Conservation (phyloP, 2,888 invertebrate species). For the Rotaria magnacalcarata region DNA sequence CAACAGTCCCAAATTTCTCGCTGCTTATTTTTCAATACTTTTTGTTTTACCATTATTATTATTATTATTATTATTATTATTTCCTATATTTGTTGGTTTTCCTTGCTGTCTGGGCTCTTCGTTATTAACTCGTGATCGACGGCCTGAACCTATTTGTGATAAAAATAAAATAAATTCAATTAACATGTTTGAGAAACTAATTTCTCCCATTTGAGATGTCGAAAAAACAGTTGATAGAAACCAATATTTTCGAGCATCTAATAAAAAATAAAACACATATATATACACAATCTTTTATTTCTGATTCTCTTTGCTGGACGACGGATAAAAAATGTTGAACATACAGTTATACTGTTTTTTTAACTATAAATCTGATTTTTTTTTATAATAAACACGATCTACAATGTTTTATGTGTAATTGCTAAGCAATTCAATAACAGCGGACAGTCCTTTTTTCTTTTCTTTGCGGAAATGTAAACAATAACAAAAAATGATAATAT, state of each 20-base stretch:
- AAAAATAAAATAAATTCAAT: neutral
- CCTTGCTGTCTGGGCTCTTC: neutral
- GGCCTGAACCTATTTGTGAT: neutral
- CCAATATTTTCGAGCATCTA: neutral
- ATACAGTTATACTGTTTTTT: neutral
- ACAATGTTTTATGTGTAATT: neutral
- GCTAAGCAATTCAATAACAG: neutral
- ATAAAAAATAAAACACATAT: neutral
- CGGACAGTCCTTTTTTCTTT: neutral
- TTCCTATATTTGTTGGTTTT: neutral
- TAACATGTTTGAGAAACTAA: neutral
- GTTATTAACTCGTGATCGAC: neutral
- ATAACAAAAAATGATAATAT: neutral
- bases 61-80: neutral
- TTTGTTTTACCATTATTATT: neutral
- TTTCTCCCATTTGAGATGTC: neutral
- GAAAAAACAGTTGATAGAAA: neutral
- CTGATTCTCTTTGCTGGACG: neutral
- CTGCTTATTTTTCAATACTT: constrained; percentile 7
- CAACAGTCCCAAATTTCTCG: neutral
- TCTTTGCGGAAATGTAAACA: neutral
- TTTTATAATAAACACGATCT: neutral
- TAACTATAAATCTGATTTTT: neutral
- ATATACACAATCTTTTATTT: neutral
- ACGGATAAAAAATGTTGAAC: neutral